These are phyloP conservation scores for Hymenopus coronatus DNA, from an alignment of 2,888 invertebrate genomes.

Conservation along the genomic window DNA sequence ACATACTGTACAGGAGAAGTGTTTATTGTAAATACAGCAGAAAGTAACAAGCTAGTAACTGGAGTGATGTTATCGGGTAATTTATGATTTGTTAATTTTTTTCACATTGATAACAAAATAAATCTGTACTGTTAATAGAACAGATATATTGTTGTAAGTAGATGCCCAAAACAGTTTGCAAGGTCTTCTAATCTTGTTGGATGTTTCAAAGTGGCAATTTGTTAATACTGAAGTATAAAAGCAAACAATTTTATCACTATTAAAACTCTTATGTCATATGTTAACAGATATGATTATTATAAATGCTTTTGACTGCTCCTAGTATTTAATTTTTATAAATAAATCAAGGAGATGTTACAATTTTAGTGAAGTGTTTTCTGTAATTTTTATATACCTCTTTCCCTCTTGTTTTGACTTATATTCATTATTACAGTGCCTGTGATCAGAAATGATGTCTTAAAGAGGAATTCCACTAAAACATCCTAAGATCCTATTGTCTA, in stretches of 20 bases:
- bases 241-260: background rate
- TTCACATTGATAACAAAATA: background rate
- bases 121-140: background rate
- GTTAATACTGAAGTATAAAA: background rate
- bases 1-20: background rate
- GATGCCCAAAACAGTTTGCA: background rate
- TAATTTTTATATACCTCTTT: background rate
- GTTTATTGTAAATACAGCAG: constrained; percentile 11
- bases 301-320: background rate
- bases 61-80: background rate
- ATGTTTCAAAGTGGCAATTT: background rate
- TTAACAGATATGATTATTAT: constrained; percentile 1
- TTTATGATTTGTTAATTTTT: constrained; percentile 7
- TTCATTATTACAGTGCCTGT: background rate
- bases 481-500: no score
- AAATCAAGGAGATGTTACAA: constrained; percentile 9
- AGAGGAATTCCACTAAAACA: no score
- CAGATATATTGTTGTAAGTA: background rate
- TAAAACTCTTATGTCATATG: background rate
- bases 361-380: background rate
- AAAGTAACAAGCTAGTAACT: background rate
- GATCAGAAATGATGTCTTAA: no score
- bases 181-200: background rate
- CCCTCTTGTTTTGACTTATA: background rate
- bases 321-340: constrained; percentile 6